These are phyloP conservation scores for Heterochromis multidens DNA, from an alignment of 2,113 vertebrate species.

Conservation along the genomic window DNA sequence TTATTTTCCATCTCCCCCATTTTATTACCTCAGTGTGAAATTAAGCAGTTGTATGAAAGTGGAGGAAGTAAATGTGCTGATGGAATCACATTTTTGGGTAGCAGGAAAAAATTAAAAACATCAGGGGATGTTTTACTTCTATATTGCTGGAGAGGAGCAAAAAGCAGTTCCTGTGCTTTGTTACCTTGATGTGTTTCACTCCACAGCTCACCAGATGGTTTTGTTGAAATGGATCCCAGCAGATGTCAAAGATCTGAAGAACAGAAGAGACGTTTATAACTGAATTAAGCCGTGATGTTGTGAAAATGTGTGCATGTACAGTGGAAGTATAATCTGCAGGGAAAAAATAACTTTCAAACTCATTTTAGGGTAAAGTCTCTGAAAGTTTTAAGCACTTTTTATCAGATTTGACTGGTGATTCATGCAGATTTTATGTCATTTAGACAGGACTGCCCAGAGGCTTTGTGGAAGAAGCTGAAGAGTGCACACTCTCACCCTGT, in stretches of 20 bases:
- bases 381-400: background rate
- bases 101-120: background rate
- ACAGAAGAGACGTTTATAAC: background rate
- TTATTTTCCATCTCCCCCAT: background rate
- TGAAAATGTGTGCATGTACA: background rate
- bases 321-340: background rate
- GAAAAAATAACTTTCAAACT: background rate
- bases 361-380: background rate
- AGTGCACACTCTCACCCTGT: conserved; percentile 47
- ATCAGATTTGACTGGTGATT: background rate
- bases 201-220: conserved; percentile 89
- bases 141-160: background rate
- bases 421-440: background rate
- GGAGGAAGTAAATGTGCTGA: background rate
- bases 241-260: conserved; percentile 85
- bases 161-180: background rate
- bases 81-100: background rate
- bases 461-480: background rate
- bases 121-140: background rate
- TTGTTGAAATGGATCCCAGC: conserved; percentile 89
- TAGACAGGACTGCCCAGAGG: background rate
- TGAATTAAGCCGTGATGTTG: too few relatives aligned
- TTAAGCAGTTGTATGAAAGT: background rate
- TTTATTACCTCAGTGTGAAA: background rate
- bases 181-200: conserved; percentile 92